A percentile compares a stretch with the other conserved stretches of the same genome.
Evolutionary conservation across 2,797 vertebrate genomes (phyloP).

Genomic region (Amblyraja radiata): DNA sequence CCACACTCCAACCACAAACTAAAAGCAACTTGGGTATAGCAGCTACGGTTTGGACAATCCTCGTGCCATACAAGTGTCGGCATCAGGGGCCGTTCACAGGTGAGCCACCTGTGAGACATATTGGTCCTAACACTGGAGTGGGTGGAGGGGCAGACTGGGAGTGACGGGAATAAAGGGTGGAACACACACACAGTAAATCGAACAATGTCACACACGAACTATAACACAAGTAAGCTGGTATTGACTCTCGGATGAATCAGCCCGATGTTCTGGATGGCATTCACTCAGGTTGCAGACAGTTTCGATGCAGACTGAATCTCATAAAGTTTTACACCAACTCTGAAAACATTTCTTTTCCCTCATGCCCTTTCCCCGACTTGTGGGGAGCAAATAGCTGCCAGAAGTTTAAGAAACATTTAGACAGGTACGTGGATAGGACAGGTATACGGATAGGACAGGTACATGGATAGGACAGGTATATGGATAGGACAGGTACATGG

Average conservation of each 20-base stretch:
- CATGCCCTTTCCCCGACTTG: not conserved
- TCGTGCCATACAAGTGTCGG: not conserved
- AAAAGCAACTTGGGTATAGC: not conserved
- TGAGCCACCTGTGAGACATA: not conserved
- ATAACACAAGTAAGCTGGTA: not conserved
- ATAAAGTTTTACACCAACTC: not conserved
- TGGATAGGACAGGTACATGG: no score
- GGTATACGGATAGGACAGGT: no score
- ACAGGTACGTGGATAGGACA: no score
- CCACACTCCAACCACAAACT: no score
- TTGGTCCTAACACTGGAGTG: not conserved
- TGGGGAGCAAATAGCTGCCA: slow-evolving; percentile 14
- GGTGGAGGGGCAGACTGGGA: no score
- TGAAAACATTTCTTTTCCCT: not conserved
- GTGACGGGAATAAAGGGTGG: not conserved
- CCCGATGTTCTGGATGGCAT: not conserved
- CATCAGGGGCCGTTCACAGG: not conserved
- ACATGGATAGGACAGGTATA: no score
- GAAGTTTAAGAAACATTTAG: no score
- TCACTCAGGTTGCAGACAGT: not conserved
- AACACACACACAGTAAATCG: not conserved
- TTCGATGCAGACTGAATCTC: slow-evolving; percentile 14
- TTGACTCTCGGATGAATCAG: not conserved
- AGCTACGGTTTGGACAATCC: not conserved
- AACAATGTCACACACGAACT: not conserved